Base-by-base conservation (phyloP, 2,888 invertebrate genomes). In the Philhelius pedissequus region DNA sequence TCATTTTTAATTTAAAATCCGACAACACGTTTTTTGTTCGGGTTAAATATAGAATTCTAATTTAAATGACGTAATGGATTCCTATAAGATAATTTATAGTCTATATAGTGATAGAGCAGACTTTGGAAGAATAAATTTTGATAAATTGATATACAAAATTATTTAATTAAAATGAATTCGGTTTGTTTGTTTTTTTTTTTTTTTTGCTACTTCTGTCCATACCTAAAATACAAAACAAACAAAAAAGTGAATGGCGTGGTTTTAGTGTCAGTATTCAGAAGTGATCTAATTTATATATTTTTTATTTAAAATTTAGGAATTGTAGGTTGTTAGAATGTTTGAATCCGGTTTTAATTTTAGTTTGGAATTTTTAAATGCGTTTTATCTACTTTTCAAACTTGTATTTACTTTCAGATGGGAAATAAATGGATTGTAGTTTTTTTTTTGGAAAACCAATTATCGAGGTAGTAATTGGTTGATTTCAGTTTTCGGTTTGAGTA, bases 121-220 rank as follows among this genome's bases (percentile, higher is more conserved):
- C 35, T 58, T 58, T 58, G 58, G 38, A 8, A 58, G 38, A 38
- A 25, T 38, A 35, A 32, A 56, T 40, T 58, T 60, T 40, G 60
- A 62, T 60, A 40, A 27, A 60, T 38, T 60, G 60, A 38, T 60
- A 38, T 40, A 38, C 25, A 60, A 60, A 60, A 40, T 40, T 40
- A 3, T 15, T 60, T 60, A 40, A 22, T 56, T 56, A 56, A 56
- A 56, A 54, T 1, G 7, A 54, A 18, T 30, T 32, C 30, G 15
- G 27, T 52, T 52, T 52, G 4, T 52, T 15, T n/a, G n/a, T 27
- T 15, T 27, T 52, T 52, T 27, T 27, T 7, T 4, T n/a, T n/a
- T n/a, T n/a, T n/a, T n/a, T n/a, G n/a, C n/a, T n/a, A n/a, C n/a
- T n/a, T 9, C 6, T 22, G 13, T 30, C 11, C 15, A 50, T 52